Evolutionary conservation across 2,113 vertebrate genomes (phyloP).

Genomic region (Himantopus leucocephalus): DNA sequence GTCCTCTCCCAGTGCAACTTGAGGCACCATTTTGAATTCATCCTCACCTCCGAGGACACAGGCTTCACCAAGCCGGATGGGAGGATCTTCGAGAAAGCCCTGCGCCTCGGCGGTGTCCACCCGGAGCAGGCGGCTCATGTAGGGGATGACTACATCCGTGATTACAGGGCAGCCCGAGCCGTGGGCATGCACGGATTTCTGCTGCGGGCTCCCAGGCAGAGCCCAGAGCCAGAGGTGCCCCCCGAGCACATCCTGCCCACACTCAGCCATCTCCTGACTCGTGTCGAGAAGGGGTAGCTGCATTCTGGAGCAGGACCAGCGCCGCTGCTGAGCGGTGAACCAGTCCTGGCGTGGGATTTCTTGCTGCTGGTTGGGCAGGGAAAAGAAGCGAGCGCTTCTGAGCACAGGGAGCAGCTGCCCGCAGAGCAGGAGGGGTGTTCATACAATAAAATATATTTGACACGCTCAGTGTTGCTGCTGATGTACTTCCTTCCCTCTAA

Average conservation of each 20-base stretch:
- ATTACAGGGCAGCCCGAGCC: slow-evolving; percentile 82
- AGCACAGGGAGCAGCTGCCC: background rate
- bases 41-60: slow-evolving; percentile 84
- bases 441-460: background rate
- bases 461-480: background rate
- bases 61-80: slow-evolving; percentile 84
- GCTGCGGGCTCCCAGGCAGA: slow-evolving; percentile 26
- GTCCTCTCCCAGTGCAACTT: slow-evolving; percentile 79
- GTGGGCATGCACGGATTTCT: slow-evolving; percentile 86
- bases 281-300: slow-evolving; percentile 39
- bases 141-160: slow-evolving; percentile 84
- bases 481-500: background rate
- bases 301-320: fast-evolving
- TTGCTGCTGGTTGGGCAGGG: background rate
- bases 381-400: fast-evolving
- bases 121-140: slow-evolving; percentile 78
- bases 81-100: slow-evolving; percentile 81
- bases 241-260: slow-evolving; percentile 67
- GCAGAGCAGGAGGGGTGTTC: fast-evolving
- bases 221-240: background rate
- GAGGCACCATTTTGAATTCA: slow-evolving; percentile 82
- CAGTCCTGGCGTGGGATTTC: fast-evolving
- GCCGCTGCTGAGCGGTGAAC: fast-evolving
- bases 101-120: slow-evolving; percentile 67
- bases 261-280: slow-evolving; percentile 58